Percentiles rank a stretch among this genome's conserved stretches.
Conservation (phyloP, 2,113 vertebrate genomes). For the Glareola pratincola region DNA sequence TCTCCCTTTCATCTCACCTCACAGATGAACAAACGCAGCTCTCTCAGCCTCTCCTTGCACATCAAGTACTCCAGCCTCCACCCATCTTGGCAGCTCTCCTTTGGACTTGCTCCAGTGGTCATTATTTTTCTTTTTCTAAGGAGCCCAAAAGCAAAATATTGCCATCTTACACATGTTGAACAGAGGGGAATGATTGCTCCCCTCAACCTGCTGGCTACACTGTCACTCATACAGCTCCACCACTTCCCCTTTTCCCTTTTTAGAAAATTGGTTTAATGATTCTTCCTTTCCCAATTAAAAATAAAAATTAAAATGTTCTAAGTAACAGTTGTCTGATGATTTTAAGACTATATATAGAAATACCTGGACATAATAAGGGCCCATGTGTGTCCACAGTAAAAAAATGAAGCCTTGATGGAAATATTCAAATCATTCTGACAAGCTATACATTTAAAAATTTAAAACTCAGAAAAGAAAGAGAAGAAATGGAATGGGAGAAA, state of each 20-base stretch:
- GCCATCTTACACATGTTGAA: not conserved
- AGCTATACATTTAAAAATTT: not conserved
- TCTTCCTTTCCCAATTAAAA: not conserved
- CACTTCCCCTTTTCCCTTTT: not conserved
- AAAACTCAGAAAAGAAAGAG: not conserved
- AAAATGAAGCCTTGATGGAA: not conserved
- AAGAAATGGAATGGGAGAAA: not conserved
- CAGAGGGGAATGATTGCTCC: not conserved
- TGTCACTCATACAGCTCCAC: not conserved
- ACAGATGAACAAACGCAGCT: not conserved
- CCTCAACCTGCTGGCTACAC: not conserved
- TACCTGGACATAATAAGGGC: not conserved
- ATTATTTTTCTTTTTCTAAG: not conserved
- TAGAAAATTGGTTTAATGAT: not conserved
- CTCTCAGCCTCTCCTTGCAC: not conserved
- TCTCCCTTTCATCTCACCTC: not conserved
- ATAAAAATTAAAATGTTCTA: not conserved
- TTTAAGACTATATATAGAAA: not conserved
- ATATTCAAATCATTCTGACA: not conserved
- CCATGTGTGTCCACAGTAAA: not conserved
- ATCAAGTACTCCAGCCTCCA: not conserved
- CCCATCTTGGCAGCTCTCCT: not conserved
- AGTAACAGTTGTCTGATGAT: not conserved
- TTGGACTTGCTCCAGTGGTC: not conserved
- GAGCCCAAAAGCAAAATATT: not conserved